Evolutionary conservation across 2,797 vertebrate genomes (phyloP).

Genomic region (Sphenopsis melanotis): DNA sequence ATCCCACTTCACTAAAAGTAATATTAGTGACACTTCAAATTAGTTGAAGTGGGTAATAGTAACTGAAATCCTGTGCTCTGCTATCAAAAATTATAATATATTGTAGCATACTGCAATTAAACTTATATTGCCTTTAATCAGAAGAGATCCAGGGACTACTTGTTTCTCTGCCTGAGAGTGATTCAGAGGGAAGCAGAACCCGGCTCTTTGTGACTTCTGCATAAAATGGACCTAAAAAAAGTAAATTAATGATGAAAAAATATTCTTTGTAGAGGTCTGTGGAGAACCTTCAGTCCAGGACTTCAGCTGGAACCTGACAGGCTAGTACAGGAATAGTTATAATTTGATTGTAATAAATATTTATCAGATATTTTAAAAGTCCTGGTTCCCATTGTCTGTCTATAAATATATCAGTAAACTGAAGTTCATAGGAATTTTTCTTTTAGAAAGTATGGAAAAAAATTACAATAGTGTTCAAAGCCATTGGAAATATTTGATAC

Average conservation of each 20-base stretch:
- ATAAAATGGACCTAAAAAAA: background rate
- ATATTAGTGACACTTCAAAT: background rate
- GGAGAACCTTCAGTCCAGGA: background rate
- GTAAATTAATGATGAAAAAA: background rate
- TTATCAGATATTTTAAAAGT: background rate
- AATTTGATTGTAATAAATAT: background rate
- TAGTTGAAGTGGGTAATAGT: background rate
- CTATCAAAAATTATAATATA: background rate
- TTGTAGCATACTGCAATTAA: background rate
- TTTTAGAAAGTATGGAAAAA: background rate
- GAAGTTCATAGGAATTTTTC: background rate
- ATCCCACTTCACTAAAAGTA: background rate
- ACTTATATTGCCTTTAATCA: background rate
- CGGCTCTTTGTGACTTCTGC: background rate
- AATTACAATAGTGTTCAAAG: background rate
- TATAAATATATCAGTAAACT: background rate
- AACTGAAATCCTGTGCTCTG: background rate
- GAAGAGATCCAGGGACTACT: background rate
- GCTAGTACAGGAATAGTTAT: background rate
- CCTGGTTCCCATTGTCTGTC: background rate
- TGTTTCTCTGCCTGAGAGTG: background rate
- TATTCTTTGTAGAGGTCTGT: background rate
- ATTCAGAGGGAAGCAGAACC: background rate
- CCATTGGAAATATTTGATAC: background rate
- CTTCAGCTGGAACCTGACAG: background rate